Evolutionary conservation across 2,797 vertebrate genomes (phyloP), one percentile per base, ranked within the genome.

Genomic region (Sphenodon punctatus): DNA sequence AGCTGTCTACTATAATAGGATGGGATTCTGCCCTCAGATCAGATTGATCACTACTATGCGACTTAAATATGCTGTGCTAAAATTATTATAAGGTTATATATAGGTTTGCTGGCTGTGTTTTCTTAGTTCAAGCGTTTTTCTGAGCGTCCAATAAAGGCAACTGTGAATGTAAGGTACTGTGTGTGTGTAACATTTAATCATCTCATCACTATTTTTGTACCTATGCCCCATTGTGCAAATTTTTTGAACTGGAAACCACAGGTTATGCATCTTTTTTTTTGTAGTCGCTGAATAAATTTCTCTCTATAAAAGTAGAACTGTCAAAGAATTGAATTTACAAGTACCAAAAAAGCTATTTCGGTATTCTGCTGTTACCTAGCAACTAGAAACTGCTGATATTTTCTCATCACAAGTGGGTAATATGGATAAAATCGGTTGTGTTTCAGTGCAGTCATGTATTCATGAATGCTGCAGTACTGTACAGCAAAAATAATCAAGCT

Each of bases 291-390:
- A 93, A 90, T 81, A 89, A 77, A 90, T 90, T 88, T 88, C 92
- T 67, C 69, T 81, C 74, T 78, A 83, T 77, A 90, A 84, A 89
- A 87, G 63, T 38, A 87, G 74, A 92, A 87, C 46, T 88, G 80
- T 87, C 91, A 88, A 86, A 87, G 78, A 91, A 84, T 93, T 92
- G 78, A 92, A 94, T 93, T 92, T 93, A 91, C 77, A 95, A 93
- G 84, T 67, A 88, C 65, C 69, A 79, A 88, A 80, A 88, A 83
- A 80, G 67, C 66, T 74, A 86, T 86, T 88, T 92, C 75, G 64
- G 78, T 88, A 78, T 87, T 90, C 82, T 72, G 67, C 59, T 64
- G 92, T 95, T 80, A 89, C 94, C 92, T 94, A 95, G 95, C 93
- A 95, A 96, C 90, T 75, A 78, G 78, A 84, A 88, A 81, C 82